These are phyloP conservation scores for Sylvilagus bachmani DNA, from an alignment of 2,113 vertebrate genomes.

Conservation along the genomic window DNA sequence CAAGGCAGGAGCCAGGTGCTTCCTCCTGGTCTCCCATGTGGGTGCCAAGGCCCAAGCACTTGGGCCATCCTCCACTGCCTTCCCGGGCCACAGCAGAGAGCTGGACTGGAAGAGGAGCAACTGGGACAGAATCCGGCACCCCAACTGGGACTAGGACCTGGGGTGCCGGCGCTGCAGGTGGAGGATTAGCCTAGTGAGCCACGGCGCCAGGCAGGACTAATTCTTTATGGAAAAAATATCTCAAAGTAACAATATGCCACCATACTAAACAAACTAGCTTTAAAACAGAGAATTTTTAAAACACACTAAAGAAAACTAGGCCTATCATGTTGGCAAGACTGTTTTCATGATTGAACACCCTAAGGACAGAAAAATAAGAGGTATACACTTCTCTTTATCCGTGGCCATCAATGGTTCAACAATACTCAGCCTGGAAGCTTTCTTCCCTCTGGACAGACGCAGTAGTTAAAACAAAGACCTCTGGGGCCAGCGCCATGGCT, in stretches of 20 bases:
- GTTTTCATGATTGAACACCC: background rate
- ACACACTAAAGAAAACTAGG: background rate
- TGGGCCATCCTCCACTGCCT: no score
- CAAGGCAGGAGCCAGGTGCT: no score
- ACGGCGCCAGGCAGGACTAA: background rate
- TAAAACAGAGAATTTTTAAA: conserved; percentile 30
- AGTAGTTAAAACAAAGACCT: background rate
- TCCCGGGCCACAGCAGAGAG: no score
- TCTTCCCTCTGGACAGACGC: background rate
- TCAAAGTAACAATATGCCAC: conserved; percentile 11
- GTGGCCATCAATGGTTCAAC: background rate
- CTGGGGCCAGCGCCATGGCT: background rate
- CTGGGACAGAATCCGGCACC: no score
- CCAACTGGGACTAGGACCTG: no score
- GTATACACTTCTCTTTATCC: background rate
- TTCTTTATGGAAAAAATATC: background rate
- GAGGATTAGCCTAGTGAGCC: no score
- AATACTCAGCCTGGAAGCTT: background rate
- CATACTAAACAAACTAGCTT: conserved; percentile 27
- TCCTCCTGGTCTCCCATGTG: no score
- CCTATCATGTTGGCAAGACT: background rate
- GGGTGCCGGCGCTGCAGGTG: no score
- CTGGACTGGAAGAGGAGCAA: no score
- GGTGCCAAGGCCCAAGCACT: no score
- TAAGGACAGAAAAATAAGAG: background rate